A percentile compares a stretch with the other conserved stretches of the same genome.
Evolutionary conservation across 2,888 invertebrate species (phyloP).

Genomic region (Parnassius orleans): DNA sequence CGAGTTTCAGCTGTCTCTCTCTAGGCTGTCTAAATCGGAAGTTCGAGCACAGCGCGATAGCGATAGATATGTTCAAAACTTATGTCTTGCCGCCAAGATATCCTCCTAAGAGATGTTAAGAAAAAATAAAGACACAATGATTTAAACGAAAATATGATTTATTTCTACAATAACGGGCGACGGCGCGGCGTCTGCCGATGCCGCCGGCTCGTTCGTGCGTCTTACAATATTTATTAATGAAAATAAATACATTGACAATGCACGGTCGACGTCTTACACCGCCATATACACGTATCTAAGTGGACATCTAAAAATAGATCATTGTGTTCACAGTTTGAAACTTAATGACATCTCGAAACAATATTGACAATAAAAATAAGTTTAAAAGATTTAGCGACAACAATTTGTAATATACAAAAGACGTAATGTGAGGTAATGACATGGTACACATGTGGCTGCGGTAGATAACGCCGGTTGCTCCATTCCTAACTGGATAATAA

Average conservation of each 20-base stretch:
- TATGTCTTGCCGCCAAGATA: no score
- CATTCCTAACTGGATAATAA: conserved; percentile 53
- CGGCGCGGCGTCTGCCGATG: conserved; percentile 45
- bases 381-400: conserved; percentile 69
- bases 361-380: conserved; percentile 65
- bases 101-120: neutral
- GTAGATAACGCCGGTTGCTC: conserved; percentile 46
- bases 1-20: no score
- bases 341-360: conserved; percentile 65
- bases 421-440: conserved; percentile 73
- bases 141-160: conserved; percentile 81
- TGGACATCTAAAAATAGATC: conserved; percentile 65
- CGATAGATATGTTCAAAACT: no score
- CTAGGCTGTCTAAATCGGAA: no score
- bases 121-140: conserved; percentile 51
- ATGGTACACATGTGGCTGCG: conserved; percentile 60
- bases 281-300: conserved; percentile 63
- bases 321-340: conserved; percentile 53
- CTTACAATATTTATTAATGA: conserved; percentile 74
- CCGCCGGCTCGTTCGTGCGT: conserved; percentile 65
- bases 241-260: conserved; percentile 72
- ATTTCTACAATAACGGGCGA: conserved; percentile 75
- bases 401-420: conserved; percentile 67
- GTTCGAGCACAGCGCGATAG: no score
- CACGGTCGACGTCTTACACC: conserved; percentile 55